Evolutionary conservation across 2,113 vertebrate species (phyloP), one percentile per base, ranked within the genome.

Genomic region (Oceanites oceanicus): DNA sequence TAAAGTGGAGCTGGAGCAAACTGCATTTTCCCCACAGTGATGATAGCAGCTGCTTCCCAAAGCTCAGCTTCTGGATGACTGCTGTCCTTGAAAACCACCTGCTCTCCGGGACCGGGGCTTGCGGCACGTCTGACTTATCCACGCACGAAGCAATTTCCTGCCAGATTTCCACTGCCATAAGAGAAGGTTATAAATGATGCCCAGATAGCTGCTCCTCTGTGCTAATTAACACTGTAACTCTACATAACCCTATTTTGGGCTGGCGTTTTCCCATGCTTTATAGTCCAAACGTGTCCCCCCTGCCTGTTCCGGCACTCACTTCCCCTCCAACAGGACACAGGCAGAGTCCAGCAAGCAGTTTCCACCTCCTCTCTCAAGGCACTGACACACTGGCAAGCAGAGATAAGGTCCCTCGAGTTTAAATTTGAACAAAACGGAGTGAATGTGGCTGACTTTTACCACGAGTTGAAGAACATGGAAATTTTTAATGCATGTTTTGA

Each of bases 401-500:
- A 92, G 38, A 88, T 50, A 86, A 83, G 16, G 58, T 93, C 96
- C 88, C 94, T 76, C 1, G 55, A 80, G 92, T 47, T 90, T 94
- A 88, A 92, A 86, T 67, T 96, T 80, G 71, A 83, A 55, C 75
- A 88, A 62, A 96, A 70, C 40, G 36, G 59, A 90, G 77, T 65
- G 62, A 73, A 70, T 66, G 45, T 65, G 85, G 27, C 87, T 76
- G 92, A 62, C 85, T 92, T 79, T 73, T 78, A 88, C 66, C 87
- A 82, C 4, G 17, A 95, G 85, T 62, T 94, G 90, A 96, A 93
- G 94, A 86, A 93, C 92, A 76, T 91, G 74, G 92, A 95, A 58
- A 96, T 90, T 93, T 75, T 82, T 94, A 88, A 97, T 70, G 81
- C 53, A 49, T 96, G 92, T 94, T 96, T 96, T 95, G 92, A 76